Percentiles rank a stretch among this genome's conserved stretches.
Evolutionary conservation across 37 sponge, comb jelly and placozoan species (phyloP).

Genomic region (Aplysina aerophoba): DNA sequence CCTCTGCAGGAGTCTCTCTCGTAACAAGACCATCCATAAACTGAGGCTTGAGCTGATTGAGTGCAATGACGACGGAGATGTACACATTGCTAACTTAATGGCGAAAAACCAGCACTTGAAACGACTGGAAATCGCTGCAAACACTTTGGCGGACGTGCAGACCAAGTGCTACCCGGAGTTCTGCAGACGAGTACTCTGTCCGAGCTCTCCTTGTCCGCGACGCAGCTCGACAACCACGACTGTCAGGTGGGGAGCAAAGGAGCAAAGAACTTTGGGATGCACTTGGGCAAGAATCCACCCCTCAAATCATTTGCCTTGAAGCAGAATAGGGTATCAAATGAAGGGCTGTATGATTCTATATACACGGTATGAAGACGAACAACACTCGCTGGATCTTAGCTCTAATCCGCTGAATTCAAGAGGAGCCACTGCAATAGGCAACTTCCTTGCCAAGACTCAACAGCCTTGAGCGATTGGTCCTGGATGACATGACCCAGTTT

Average conservation of each 20-base stretch:
- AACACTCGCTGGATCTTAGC: constrained; percentile 18
- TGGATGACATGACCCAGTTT: constrained; percentile 37
- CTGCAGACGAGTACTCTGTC: background rate
- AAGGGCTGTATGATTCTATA: constrained; percentile 33
- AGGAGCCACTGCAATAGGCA: constrained; percentile 20
- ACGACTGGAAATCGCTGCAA: constrained; percentile 2
- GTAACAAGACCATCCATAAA: background rate
- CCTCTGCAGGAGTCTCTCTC: constrained; percentile 7
- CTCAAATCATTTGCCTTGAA: constrained; percentile 12
- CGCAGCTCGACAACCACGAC: constrained; percentile 58
- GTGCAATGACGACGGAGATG: constrained; percentile 40
- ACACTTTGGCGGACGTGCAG: constrained; percentile 33
- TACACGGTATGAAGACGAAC: background rate
- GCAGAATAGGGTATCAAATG: constrained; percentile 36
- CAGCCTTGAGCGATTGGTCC: background rate
- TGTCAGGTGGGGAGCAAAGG: constrained; percentile 35
- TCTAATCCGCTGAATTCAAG: constrained; percentile 23
- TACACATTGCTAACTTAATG: background rate
- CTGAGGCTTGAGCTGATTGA: constrained; percentile 43
- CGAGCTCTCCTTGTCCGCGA: constrained; percentile 35
- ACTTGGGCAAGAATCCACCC: background rate
- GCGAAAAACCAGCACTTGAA: too few relatives aligned
- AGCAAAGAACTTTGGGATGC: constrained; percentile 16
- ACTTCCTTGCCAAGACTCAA: constrained; percentile 4
- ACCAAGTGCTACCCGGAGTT: constrained; percentile 7